phyloP scores from a whole-genome alignment of 2,888 invertebrate species.

The Pheosia gnoma region DNA sequence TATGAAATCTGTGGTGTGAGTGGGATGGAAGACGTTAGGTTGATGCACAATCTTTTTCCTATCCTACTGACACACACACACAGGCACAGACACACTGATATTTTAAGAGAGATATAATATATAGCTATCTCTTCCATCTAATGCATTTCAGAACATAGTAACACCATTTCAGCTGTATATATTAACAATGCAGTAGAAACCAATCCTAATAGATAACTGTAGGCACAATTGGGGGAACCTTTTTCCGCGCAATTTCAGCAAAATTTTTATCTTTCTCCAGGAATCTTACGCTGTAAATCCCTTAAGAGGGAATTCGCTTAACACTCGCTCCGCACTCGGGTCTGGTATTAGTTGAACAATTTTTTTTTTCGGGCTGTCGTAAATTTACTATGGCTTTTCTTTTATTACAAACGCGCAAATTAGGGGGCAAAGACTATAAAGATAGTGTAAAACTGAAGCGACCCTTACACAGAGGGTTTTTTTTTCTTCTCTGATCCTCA shows the following conservation, averaged over 20 bases:
- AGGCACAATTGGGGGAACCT: conserved; percentile 21
- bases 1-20: too few relatives aligned
- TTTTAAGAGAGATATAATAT: too few relatives aligned
- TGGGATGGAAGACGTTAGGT: too few relatives aligned
- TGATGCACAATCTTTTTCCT: too few relatives aligned
- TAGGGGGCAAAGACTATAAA: neutral
- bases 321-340: conserved; percentile 4
- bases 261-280: conserved; percentile 22
- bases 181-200: conserved; percentile 24
- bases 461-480: too few relatives aligned
- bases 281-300: conserved; percentile 23
- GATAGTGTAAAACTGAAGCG: neutral
- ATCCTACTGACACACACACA: too few relatives aligned
- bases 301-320: conserved; percentile 14
- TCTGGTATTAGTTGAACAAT: conserved; percentile 14
- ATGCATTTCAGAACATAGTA: neutral
- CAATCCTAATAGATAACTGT: conserved; percentile 12
- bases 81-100: too few relatives aligned
- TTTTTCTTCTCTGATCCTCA: too few relatives aligned
- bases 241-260: conserved; percentile 17
- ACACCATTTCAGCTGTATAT: conserved; percentile 2
- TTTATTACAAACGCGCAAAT: neutral
- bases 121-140: too few relatives aligned
- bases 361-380: neutral
- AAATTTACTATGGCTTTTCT: neutral